A percentile compares a stretch with the other conserved stretches of the same genome.
Evolutionary conservation across 2,888 invertebrate genomes (phyloP).

Genomic region (Athrips mouffetella): DNA sequence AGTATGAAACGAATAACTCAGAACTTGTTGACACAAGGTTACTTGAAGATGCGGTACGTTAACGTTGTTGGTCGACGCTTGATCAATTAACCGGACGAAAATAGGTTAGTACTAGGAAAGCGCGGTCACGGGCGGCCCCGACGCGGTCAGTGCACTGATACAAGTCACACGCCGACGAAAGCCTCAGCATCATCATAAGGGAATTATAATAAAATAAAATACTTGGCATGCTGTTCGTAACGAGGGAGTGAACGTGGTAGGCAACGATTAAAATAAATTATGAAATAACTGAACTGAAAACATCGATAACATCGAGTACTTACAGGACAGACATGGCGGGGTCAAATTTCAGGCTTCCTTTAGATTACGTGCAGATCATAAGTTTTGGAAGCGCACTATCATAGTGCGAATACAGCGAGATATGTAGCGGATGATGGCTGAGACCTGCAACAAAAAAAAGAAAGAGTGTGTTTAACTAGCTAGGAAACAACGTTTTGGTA

Average conservation of each 20-base stretch:
- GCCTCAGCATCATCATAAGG: slow-evolving; percentile 75
- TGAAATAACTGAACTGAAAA: slow-evolving; percentile 67
- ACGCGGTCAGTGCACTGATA: slow-evolving; percentile 73
- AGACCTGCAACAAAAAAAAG: slow-evolving; percentile 67
- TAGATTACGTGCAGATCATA: slow-evolving; percentile 60
- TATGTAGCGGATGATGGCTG: slow-evolving; percentile 36
- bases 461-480: not conserved
- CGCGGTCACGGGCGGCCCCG: slow-evolving; percentile 65
- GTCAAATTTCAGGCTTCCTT: slow-evolving; percentile 49
- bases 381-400: slow-evolving; percentile 62
- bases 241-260: slow-evolving; percentile 77
- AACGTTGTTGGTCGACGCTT: slow-evolving; percentile 18
- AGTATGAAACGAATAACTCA: slow-evolving; percentile 3
- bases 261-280: slow-evolving; percentile 65
- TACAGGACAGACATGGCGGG: slow-evolving; percentile 67
- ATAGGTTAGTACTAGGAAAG: slow-evolving; percentile 72
- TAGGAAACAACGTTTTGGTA: slow-evolving; percentile 9
- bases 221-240: slow-evolving; percentile 77
- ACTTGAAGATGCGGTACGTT: slow-evolving; percentile 14
- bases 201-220: slow-evolving; percentile 66
- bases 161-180: slow-evolving; percentile 77
- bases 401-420: slow-evolving; percentile 61
- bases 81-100: slow-evolving; percentile 40
- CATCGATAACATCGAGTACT: slow-evolving; percentile 68
- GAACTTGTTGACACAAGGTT: slow-evolving; percentile 11